These are phyloP conservation scores for Nasonovia ribisnigri DNA, from an alignment of 2,888 invertebrate genomes.

Conservation along the genomic window DNA sequence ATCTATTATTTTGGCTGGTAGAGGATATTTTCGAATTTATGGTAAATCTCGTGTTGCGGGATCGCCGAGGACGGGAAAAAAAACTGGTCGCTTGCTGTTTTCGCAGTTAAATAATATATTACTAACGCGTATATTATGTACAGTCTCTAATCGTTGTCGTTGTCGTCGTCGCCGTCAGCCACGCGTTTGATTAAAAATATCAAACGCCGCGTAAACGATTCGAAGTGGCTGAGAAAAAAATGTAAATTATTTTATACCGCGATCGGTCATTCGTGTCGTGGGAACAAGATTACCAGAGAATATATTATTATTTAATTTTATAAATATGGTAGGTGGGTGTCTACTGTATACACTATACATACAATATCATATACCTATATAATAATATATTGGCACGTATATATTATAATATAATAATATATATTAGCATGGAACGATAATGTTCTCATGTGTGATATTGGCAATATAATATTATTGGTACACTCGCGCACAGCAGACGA, in stretches of 20 bases:
- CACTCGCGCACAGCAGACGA: background rate
- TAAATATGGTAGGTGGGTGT: background rate
- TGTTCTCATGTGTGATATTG: background rate
- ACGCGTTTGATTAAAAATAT: conserved; percentile 46
- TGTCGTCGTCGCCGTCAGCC: background rate
- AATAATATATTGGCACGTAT: background rate
- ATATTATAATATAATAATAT: background rate
- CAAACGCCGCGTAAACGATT: background rate
- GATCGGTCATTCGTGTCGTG: conserved; percentile 39
- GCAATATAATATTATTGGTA: background rate
- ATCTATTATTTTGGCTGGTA: background rate
- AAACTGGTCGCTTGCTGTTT: background rate
- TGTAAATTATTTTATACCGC: conserved; percentile 24
- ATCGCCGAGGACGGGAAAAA: background rate
- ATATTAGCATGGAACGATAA: background rate
- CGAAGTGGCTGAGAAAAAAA: conserved; percentile 1
- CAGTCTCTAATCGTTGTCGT: background rate
- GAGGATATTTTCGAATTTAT: background rate
- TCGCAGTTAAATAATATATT: background rate
- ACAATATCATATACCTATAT: too few relatives aligned
- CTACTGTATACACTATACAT: background rate
- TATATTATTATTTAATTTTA: conserved; percentile 27
- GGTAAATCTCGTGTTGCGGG: background rate
- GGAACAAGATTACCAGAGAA: conserved; percentile 7
- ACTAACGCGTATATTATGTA: background rate